These are phyloP conservation scores for Rhaphigaster nebulosa DNA, from an alignment of 2,888 invertebrate species.

Conservation along the genomic window DNA sequence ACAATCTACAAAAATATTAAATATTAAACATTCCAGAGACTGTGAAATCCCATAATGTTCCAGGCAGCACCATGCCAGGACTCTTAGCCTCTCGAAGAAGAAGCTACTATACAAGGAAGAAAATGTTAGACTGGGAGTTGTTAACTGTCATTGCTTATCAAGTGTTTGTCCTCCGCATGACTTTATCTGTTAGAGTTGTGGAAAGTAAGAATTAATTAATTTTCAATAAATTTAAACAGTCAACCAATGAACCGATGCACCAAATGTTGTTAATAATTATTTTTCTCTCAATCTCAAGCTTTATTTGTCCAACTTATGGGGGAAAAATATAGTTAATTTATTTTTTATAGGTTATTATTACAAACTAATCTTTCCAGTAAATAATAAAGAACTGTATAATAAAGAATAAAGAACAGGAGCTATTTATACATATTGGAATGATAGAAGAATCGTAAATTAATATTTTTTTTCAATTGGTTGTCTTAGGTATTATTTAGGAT, in stretches of 20 bases:
- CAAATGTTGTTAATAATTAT: no score
- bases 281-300: no score
- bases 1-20: no score
- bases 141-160: neutral
- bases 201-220: neutral
- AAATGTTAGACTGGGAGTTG: neutral
- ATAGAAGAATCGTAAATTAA: neutral
- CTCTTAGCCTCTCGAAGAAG: neutral
- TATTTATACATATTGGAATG: neutral
- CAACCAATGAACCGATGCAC: no score
- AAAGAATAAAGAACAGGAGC: no score
- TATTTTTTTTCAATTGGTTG: neutral
- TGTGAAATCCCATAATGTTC: neutral
- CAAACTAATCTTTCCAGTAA: neutral
- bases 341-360: neutral
- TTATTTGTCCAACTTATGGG: no score
- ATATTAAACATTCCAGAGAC: no score
- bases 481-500: neutral
- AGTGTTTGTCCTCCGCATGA: neutral
- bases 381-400: neutral
- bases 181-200: neutral
- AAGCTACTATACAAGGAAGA: neutral
- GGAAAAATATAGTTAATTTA: no score
- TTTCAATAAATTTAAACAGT: neutral
- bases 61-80: neutral